Percentiles rank a stretch among this genome's conserved stretches.
Evolutionary conservation across 2,113 vertebrate species (phyloP).

Genomic region (Ia io): DNA sequence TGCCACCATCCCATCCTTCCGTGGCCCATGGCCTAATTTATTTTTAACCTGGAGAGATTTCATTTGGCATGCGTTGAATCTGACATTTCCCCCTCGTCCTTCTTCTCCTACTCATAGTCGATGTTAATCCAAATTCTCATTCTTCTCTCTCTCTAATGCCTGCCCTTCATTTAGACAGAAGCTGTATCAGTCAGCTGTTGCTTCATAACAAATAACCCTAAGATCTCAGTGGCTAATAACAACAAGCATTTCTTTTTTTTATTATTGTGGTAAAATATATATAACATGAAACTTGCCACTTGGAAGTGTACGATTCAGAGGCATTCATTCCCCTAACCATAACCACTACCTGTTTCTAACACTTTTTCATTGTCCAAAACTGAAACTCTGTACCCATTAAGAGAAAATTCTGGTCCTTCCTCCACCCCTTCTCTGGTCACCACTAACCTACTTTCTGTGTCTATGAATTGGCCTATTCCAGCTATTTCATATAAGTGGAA

Average conservation of each 20-base stretch:
- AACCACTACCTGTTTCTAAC: background rate
- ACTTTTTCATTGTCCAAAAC: background rate
- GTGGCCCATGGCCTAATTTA: background rate
- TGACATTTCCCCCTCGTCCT: background rate
- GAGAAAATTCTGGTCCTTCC: background rate
- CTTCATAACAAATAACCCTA: conserved; percentile 19
- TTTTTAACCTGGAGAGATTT: conserved; percentile 9
- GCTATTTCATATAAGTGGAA: background rate
- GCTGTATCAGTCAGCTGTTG: background rate
- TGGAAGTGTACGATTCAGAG: background rate
- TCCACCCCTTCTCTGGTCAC: background rate
- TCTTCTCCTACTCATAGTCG: background rate
- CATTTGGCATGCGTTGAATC: background rate
- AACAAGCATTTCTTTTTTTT: background rate
- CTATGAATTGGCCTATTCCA: background rate
- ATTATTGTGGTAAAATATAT: background rate
- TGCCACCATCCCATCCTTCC: background rate
- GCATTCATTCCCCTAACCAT: background rate
- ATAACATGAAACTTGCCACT: background rate
- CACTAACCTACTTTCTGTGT: background rate
- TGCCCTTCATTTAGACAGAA: background rate
- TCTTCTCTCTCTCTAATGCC: background rate
- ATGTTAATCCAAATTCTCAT: background rate
- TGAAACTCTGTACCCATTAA: background rate
- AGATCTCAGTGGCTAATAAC: background rate